Base-by-base conservation (phyloP, 2,797 vertebrate species). In the Ptychobarbus kaznakovi region DNA sequence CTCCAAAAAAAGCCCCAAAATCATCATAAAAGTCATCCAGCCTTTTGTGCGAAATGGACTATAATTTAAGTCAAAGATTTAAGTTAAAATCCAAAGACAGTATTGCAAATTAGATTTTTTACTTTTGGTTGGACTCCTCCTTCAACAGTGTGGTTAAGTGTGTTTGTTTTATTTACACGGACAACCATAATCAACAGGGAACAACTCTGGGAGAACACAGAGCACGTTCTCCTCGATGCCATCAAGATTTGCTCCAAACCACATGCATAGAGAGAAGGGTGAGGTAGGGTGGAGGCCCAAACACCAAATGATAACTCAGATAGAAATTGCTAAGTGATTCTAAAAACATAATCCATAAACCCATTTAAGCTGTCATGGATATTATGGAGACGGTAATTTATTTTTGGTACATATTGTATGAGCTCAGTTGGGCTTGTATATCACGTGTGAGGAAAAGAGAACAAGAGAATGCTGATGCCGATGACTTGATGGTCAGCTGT, bases 301-400 rank as follows among this genome's bases (percentile, higher is more conserved):
- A 61, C 42, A 46, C 18, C 65, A 79, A 79, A 84, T 70, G n/a
- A 56, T 42, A 78, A 78, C 38, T 35, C 11, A 22, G 61, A 68
- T 42, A 69, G 63, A 84, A 49, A 74, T 49, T 3, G n/a, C 25
- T 61, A 5, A 56, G n/a, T 53, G 6, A 78, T 68, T 84, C 12
- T 58, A 61, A 79, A 79, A 85, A 58, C 40, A 72, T 46, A 18
- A 44, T 56, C 63, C 44, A 65, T 40, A 22, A 83, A 81, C 22
- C n/a, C 15, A 38, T 83, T 20, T 81, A 69, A 58, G 79, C 83
- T 85, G 70, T 78, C 49, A 70, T 87, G 77, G 86, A 85, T 58
- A 84, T n/a, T 44, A 51, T 42, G 38, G 72, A 22, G 58, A 77
- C 40, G 8, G 46, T 70, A 80, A 74, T 74, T 88, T 88, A 63